Base-by-base conservation (phyloP, 2,797 vertebrate species). In the Balearica regulorum region DNA sequence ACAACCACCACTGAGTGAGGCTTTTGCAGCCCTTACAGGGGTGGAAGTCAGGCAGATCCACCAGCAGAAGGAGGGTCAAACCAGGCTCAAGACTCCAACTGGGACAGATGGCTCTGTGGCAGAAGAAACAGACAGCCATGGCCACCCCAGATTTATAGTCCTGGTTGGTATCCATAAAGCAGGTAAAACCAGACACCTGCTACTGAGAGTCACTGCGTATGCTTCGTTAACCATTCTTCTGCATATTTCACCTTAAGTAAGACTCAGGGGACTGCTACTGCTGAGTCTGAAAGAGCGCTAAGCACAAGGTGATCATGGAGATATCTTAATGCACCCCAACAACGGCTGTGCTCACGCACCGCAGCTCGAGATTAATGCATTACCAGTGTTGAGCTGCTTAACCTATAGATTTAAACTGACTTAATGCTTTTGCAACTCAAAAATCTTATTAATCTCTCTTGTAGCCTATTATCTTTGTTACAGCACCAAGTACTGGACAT, bases 361-460 rank as follows among this genome's bases (percentile, higher is more conserved):
- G 37, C 53, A 75, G 89, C 64, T 81, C 65, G n/a, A 79, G 82
- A 95, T 84, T 89, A 89, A 83, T 35, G 46, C 65, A 86, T 89
- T 89, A 96, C 33, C 54, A 58, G 49, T 73, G 96, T 25, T 89
- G 83, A 96, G 83, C 33, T 4, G 84, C 66, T 94, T 92, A 95
- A 90, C 65, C 88, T 88, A 82, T 25, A 92, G 89, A 83, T 93
- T 95, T 89, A 79, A 85, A 96, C 46, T 60, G 76, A 92, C 76
- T 91, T 87, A 91, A 87, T 12, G 18, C 79, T 83, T 96, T 53
- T 79, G 70, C 2, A 0, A 93, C 62, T 94, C 70, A 78, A 83
- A 96, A 91, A 79, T 88, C 80, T 82, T 94, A 91, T 53, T 97
- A 93, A 83, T 93, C 72, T 92, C 58, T 83, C 53, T 86, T 43